Evolutionary conservation across 2,113 vertebrate genomes (phyloP).

Genomic region (Chloropsis cyanopogon): DNA sequence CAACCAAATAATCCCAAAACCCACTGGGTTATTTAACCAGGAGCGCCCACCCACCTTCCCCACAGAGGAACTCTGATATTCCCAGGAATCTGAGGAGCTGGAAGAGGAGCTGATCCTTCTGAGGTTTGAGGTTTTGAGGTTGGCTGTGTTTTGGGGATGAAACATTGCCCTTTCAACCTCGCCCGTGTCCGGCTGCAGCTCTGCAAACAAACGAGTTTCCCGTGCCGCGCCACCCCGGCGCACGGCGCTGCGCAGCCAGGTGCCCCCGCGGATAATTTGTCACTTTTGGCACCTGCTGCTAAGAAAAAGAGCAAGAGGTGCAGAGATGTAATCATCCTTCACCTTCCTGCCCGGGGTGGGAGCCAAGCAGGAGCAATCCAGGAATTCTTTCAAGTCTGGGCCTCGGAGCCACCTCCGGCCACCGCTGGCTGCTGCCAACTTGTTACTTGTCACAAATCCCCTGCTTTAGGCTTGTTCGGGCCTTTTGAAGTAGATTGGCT

Average conservation of each 20-base stretch:
- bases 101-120: background rate
- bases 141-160: background rate
- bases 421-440: background rate
- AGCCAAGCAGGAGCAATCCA: background rate
- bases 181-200: constrained; percentile 37
- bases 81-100: background rate
- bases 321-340: constrained; percentile 73
- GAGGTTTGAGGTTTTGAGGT: background rate
- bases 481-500: constrained; percentile 50
- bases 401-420: constrained; percentile 18
- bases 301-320: constrained; percentile 46
- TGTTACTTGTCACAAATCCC: background rate
- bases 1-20: background rate
- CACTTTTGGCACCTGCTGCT: constrained; percentile 61
- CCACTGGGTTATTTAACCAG: background rate
- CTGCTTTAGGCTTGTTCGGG: background rate
- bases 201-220: constrained; percentile 63
- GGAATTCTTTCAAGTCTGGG: constrained; percentile 15
- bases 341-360: constrained; percentile 59
- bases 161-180: constrained; percentile 25
- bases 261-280: constrained; percentile 62
- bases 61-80: rapidly evolving
- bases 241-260: constrained; percentile 53
- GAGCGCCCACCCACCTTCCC: rapidly evolving
- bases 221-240: background rate